A percentile compares a stretch with the other conserved stretches of the same genome.
Evolutionary conservation across 2,888 invertebrate genomes (phyloP).

Genomic region (Exephanes ischioxanthus): DNA sequence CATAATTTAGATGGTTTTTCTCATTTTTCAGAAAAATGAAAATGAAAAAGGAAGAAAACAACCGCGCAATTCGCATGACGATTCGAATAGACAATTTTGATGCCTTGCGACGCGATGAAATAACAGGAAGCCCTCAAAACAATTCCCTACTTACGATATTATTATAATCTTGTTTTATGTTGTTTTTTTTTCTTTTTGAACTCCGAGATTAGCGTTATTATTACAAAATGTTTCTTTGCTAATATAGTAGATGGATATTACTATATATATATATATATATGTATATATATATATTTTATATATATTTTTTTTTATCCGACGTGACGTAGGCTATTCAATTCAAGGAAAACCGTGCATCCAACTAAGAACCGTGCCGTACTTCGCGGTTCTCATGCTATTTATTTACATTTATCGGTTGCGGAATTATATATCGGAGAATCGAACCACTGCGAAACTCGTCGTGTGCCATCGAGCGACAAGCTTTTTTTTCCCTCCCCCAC

Average conservation of each 20-base stretch:
- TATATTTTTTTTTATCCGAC: constrained; percentile 24
- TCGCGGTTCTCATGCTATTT: constrained; percentile 55
- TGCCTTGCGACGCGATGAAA: constrained; percentile 17
- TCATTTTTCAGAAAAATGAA: not conserved
- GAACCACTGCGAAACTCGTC: constrained; percentile 27
- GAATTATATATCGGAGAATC: constrained; percentile 53
- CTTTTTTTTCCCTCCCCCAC: not conserved
- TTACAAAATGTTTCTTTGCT: constrained; percentile 58
- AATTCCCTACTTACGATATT: constrained; percentile 47
- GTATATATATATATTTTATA: constrained; percentile 13
- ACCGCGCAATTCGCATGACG: not conserved
- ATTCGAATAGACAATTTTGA: constrained; percentile 10
- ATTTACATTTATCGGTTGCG: constrained; percentile 60
- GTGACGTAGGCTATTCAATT: constrained; percentile 49
- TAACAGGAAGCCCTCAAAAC: constrained; percentile 55
- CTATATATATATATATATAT: constrained; percentile 27
- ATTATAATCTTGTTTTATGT: constrained; percentile 18
- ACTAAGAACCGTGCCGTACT: constrained; percentile 42
- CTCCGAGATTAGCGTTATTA: constrained; percentile 41
- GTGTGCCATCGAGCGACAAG: constrained; percentile 2
- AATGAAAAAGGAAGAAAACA: not conserved
- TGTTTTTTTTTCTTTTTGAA: constrained; percentile 25
- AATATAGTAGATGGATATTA: constrained; percentile 32
- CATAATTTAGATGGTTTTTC: not conserved
- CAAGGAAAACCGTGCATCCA: constrained; percentile 56